Conservation (phyloP, 2,797 vertebrate genomes). For the Cossypha caffra region DNA sequence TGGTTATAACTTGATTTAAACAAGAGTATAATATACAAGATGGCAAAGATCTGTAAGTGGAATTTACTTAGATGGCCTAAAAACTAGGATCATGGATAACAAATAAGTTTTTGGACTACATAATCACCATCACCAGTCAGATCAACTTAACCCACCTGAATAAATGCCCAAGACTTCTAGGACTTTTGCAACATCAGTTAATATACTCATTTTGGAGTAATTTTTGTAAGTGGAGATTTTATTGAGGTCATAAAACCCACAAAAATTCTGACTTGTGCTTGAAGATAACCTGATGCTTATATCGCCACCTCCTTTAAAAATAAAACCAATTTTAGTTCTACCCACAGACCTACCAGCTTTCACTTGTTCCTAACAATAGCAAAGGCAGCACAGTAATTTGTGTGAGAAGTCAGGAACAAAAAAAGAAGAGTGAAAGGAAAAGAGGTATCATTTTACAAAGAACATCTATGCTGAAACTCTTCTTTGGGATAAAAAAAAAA, state of each 20-base stretch:
- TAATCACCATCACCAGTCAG: background rate
- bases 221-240: background rate
- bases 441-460: background rate
- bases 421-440: background rate
- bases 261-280: background rate
- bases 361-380: background rate
- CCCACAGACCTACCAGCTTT: background rate
- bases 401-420: background rate
- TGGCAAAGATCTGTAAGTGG: background rate
- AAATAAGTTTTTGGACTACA: background rate
- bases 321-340: background rate
- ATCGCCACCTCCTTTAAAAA: background rate
- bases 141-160: background rate
- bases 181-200: background rate
- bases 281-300: background rate
- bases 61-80: background rate
- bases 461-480: background rate
- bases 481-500: background rate
- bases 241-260: background rate
- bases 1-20: background rate
- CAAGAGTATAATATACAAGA: background rate
- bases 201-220: background rate
- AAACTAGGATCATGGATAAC: background rate
- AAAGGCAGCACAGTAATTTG: background rate
- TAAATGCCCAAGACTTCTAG: background rate